Evolutionary conservation across 1,140 invertebrate genomes (phyloP).

Genomic region (Antheraea pernyi): DNA sequence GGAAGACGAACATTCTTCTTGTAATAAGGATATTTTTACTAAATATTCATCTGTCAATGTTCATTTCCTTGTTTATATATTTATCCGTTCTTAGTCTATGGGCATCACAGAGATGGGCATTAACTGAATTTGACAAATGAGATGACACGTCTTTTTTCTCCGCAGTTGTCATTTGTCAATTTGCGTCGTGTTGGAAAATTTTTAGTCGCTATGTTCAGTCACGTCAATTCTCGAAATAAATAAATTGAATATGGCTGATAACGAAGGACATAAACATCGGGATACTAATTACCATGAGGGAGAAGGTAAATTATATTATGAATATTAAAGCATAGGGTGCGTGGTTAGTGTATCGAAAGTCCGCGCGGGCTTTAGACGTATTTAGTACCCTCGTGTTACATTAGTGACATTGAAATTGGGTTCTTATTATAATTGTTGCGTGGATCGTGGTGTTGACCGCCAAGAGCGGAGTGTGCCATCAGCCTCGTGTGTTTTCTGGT

Average conservation of each 20-base stretch:
- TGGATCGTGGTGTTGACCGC: constrained; percentile 69
- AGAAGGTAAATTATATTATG: constrained; percentile 73
- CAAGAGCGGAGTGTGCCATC: constrained; percentile 52
- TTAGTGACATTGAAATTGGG: constrained; percentile 76
- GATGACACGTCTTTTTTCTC: constrained; percentile 19
- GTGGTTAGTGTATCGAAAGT: constrained; percentile 46
- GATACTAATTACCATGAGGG: constrained; percentile 72
- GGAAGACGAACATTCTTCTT: no score
- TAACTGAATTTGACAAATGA: constrained; percentile 24
- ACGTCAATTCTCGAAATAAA: constrained; percentile 74
- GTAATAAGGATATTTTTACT: no score
- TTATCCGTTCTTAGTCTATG: background rate
- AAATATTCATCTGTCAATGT: no score
- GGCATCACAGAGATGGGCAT: no score
- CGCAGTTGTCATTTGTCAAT: constrained; percentile 15
- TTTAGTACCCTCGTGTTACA: constrained; percentile 66
- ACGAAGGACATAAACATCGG: constrained; percentile 70
- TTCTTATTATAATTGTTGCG: constrained; percentile 77
- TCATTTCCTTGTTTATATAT: no score
- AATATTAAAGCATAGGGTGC: constrained; percentile 61
- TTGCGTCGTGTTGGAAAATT: constrained; percentile 76
- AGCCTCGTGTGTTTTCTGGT: constrained; percentile 48
- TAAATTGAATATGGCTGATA: constrained; percentile 77
- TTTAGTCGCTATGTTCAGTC: constrained; percentile 74
- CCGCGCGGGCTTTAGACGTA: constrained; percentile 45